Evolutionary conservation across 1,140 invertebrate genomes (phyloP), one percentile per base, ranked within the genome.

Genomic region (Diabrotica virgifera): DNA sequence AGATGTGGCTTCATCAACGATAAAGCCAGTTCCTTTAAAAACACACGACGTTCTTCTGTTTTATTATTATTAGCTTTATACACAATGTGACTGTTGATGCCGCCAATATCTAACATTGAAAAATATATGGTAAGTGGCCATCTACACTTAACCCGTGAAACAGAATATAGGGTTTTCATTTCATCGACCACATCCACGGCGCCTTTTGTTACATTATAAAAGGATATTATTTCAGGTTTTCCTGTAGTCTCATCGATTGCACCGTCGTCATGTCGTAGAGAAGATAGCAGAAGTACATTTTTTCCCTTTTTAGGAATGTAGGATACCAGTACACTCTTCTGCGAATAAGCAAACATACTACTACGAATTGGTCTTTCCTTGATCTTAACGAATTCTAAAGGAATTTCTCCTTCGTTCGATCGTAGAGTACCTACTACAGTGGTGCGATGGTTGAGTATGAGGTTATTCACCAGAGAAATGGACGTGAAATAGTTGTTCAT

Each of bases 241-340:
- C 54, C 63, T 36, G 46, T 52, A 52, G 59, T 40, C 59, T 68
- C 57, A 60, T 76, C 71, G 59, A 73, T 69, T 24, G 46, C 50
- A 40, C 59, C 52, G 60, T 61, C 40, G 46, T 73, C 69, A 64
- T 75, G 74, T n/a, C n/a, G n/a, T 72, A 76, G 73, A 14, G 70
- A 71, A 11, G 73, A 76, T 13, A 77, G 36, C 24, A 76, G 61
- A 12, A 78, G 46, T 46, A 76, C 73, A 38, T 69, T 63, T 68
- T 69, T 74, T 38, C 68, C 73, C 53, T 65, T 61, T 62, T 75
- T 75, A 38, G 72, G 69, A 9, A 75, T 72, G 62, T 73, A 73
- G 51, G 69, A 74, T 35, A 73, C 73, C 46, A 70, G 50, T 38
- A 60, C 65, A 13, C 6, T 36, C 5, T 61, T 59, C 36, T 62